phyloP scores from a whole-genome alignment of 2,797 vertebrate species.

The Rhinogobio ventralis region DNA sequence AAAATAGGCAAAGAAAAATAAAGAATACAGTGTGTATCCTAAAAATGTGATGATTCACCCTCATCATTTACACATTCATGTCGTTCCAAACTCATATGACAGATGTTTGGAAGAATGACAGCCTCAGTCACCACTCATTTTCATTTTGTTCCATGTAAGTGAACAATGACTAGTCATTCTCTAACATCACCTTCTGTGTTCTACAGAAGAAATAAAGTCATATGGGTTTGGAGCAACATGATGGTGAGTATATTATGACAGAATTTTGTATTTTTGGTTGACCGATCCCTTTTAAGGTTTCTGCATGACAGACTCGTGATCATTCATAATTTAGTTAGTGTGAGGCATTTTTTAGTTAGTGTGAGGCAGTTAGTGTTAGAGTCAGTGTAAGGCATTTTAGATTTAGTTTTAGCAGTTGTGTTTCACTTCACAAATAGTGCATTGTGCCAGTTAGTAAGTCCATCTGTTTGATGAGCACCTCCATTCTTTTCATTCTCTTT shows the following conservation, averaged over 20 bases:
- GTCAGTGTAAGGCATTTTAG: background rate
- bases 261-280: background rate
- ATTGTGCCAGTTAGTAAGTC: background rate
- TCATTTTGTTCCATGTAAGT: background rate
- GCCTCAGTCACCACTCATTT: background rate
- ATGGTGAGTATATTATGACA: background rate
- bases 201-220: slow-evolving; percentile 7
- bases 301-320: background rate
- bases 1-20: background rate
- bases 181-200: slow-evolving; percentile 5
- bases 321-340: slow-evolving; percentile 11
- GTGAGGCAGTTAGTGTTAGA: no score
- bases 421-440: slow-evolving; percentile 7
- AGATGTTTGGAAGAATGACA: background rate
- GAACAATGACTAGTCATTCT: background rate
- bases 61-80: background rate
- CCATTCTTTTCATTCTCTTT: background rate
- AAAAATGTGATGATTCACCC: background rate
- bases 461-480: background rate
- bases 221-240: slow-evolving; percentile 15
- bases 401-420: background rate
- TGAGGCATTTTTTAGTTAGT: background rate
- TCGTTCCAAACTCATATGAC: slow-evolving; percentile 12
- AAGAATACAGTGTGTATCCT: background rate
- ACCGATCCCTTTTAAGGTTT: background rate